Percentiles rank a stretch among this genome's conserved stretches.
phyloP scores from a whole-genome alignment of 2,113 vertebrate species.

The Amphiprion percula region DNA sequence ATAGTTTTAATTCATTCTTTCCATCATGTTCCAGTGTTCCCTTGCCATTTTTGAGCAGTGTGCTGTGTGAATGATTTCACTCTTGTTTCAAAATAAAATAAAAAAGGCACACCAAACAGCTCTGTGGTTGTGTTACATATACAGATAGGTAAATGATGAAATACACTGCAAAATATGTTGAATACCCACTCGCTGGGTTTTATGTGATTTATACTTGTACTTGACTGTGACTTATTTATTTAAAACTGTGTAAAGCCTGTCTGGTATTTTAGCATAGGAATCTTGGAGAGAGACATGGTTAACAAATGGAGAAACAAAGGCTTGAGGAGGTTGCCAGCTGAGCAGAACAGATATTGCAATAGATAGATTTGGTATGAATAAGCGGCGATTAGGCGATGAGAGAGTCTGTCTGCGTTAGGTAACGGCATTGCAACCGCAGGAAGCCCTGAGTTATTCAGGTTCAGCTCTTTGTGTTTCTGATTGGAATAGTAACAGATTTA shows the following conservation, averaged over 20 bases:
- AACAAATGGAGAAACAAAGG: conserved; percentile 53
- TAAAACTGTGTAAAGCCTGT: conserved; percentile 55
- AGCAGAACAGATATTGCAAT: conserved; percentile 42
- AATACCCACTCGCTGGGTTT: conserved; percentile 32
- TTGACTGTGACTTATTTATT: conserved; percentile 54
- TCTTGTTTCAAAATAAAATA: conserved; percentile 46
- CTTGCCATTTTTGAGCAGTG: conserved; percentile 32
- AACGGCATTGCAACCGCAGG: conserved; percentile 41
- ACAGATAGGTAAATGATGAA: conserved; percentile 74
- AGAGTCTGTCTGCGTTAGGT: conserved; percentile 34
- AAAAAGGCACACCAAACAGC: conserved; percentile 39
- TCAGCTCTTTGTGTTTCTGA: conserved; percentile 20
- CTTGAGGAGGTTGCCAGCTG: conserved; percentile 35
- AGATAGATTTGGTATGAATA: conserved; percentile 34
- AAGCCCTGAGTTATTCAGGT: conserved; percentile 26
- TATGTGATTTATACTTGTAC: conserved; percentile 43
- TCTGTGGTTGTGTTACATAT: conserved; percentile 58
- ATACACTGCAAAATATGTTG: conserved; percentile 69
- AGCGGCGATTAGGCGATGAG: conserved; percentile 31
- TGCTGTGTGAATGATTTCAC: conserved; percentile 56
- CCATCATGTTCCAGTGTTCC: conserved; percentile 31
- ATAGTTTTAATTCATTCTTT: conserved; percentile 49
- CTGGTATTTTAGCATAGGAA: conserved; percentile 20
- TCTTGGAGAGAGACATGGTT: conserved; percentile 27
- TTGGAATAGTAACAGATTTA: conserved; percentile 39